Base-by-base conservation (phyloP, 2,113 vertebrate genomes). In the Forbesichthys papilliferus region DNA sequence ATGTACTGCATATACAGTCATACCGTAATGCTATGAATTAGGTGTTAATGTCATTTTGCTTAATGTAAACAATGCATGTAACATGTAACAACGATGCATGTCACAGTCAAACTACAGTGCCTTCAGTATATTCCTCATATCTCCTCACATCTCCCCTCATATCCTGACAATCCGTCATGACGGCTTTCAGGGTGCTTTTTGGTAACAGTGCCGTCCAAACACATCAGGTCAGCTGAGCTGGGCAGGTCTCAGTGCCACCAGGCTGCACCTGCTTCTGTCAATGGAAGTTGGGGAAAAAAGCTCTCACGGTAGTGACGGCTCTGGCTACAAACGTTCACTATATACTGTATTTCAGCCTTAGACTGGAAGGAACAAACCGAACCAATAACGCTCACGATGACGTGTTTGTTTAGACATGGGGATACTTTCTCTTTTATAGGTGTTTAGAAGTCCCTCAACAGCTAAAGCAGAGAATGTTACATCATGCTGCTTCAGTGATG, bases 151-250 rank as follows among this genome's bases (percentile, higher is more conserved):
- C 52, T 5, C 48, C 20, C 52, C 9, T 54, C 48, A 72, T 64
- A 65, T 62, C 70, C 20, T 69, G 67, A 3, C 63, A 61, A 68
- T 80, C 71, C 78, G 77, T 62, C 71, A 42, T 73, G 69, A 72
- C 68, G 68, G 66, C 86, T 73, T 84, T 86, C 74, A 81, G 81
- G 60, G 74, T 70, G 65, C 71, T 70, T 81, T 83, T 82, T 66
- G 67, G 69, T 71, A 81, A 88, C 80, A 83, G 76, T 77, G 18
- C 53, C 77, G 88, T 88, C 84, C 86, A 69, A 87, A 84, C 79
- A 84, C 73, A 84, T 84, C 80, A 85, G 68, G 75, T 66, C 60
- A 52, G 56, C 77, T 71, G 63, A 74, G 71, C 66, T 68, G 80
- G 58, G 54, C 77, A 75, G 71, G 71, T 75, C 79, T 83, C 72